Evolutionary conservation across 2,888 invertebrate species (phyloP).

Genomic region (Chorisops tibialis): DNA sequence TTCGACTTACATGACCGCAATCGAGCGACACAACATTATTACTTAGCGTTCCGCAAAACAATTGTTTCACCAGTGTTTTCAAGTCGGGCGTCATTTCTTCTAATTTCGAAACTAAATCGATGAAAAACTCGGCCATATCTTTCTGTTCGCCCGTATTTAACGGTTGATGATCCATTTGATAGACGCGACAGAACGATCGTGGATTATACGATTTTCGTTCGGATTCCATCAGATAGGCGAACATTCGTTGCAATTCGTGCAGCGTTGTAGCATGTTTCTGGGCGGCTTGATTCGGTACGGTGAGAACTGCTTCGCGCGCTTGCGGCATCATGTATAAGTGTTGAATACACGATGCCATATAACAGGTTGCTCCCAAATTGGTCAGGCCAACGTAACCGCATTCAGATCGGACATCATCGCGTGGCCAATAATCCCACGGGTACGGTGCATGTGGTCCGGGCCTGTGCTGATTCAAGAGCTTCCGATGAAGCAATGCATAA

Average conservation of each 20-base stretch:
- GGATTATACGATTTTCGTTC: slow-evolving; percentile 95
- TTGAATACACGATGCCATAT: slow-evolving; percentile 97
- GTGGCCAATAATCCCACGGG: slow-evolving; percentile 98
- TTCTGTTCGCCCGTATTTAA: slow-evolving; percentile 95
- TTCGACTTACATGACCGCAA: slow-evolving; percentile 91
- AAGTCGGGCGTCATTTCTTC: slow-evolving; percentile 93
- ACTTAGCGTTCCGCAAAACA: slow-evolving; percentile 91
- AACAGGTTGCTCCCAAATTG: slow-evolving; percentile 93
- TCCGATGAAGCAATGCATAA: slow-evolving; percentile 78
- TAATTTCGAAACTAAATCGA: slow-evolving; percentile 90
- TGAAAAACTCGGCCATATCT: slow-evolving; percentile 98
- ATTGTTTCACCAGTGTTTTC: slow-evolving; percentile 81
- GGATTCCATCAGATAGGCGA: slow-evolving; percentile 89
- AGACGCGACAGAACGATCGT: slow-evolving; percentile 90
- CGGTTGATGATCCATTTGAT: slow-evolving; percentile 96
- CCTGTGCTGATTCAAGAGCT: slow-evolving; percentile 81
- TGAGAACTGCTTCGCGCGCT: slow-evolving; percentile 78
- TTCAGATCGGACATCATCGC: slow-evolving; percentile 89
- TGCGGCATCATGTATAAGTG: slow-evolving; percentile 97
- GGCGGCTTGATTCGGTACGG: slow-evolving; percentile 67
- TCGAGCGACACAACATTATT: slow-evolving; percentile 95
- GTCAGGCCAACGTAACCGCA: slow-evolving; percentile 94
- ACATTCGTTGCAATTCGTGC: slow-evolving; percentile 89
- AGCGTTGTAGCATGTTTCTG: slow-evolving; percentile 80
- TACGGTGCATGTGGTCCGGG: slow-evolving; percentile 80